Conservation (phyloP, 2,888 invertebrate species). For the Idaea aversata region DNA sequence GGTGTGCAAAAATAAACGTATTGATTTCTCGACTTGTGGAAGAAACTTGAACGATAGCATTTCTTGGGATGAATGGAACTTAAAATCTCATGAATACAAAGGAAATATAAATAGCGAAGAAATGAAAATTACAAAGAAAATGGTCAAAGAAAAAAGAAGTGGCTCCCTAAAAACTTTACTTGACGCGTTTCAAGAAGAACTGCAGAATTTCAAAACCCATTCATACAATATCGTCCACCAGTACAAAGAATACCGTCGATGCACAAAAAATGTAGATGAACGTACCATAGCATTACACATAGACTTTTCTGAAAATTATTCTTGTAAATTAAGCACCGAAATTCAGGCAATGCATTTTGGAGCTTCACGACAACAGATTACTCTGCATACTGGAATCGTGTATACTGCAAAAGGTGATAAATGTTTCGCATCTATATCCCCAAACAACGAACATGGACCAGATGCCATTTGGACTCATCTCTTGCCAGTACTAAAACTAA, state of each 20-base stretch:
- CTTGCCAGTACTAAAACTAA: constrained; percentile 5
- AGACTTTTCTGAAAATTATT: constrained; percentile 15
- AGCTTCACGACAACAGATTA: constrained; percentile 8
- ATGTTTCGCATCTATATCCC: constrained; percentile 6
- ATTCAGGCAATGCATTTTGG: constrained; percentile 12
- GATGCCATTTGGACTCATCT: constrained; percentile 11
- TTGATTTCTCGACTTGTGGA: constrained; percentile 5
- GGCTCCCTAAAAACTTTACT: constrained; percentile 7
- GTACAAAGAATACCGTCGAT: too few relatives aligned
- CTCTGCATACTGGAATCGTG: constrained; percentile 9
- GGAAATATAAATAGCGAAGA: constrained; percentile 8
- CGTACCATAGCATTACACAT: constrained; percentile 2
- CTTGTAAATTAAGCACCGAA: constrained; percentile 7
- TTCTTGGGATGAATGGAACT: constrained; percentile 10
- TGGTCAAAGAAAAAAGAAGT: constrained; percentile 8
- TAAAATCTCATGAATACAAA: constrained; percentile 10
- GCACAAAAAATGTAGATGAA: constrained; percentile 3
- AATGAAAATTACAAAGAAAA: constrained; percentile 8
- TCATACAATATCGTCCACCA: constrained; percentile 7
- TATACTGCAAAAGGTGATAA: neutral
- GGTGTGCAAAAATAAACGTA: constrained; percentile 7
- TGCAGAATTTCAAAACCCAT: constrained; percentile 7
- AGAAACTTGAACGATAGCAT: constrained; percentile 6
- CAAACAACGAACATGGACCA: constrained; percentile 5
- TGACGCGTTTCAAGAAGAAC: constrained; percentile 2